These are phyloP conservation scores for Vannuccia rotundouncinata DNA, from an alignment of 2,888 invertebrate genomes.

Conservation along the genomic window DNA sequence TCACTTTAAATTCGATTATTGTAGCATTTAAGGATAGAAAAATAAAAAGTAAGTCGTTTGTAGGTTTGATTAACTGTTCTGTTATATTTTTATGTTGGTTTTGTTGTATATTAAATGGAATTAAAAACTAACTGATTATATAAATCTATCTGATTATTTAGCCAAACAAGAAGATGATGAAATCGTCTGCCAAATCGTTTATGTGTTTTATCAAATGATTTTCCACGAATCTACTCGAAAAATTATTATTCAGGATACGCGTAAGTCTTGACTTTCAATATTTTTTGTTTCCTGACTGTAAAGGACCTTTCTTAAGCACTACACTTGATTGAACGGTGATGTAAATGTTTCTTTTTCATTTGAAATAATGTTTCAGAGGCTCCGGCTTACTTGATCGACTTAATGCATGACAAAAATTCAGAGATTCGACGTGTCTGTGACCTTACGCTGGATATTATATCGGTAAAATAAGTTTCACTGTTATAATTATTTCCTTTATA, in stretches of 20 bases:
- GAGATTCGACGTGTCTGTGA: slow-evolving; percentile 89
- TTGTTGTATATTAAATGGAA: no score
- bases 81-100: no score
- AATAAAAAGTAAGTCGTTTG: background rate
- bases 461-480: slow-evolving; percentile 62
- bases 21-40: background rate
- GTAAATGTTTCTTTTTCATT: background rate
- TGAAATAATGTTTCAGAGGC: background rate
- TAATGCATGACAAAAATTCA: slow-evolving; percentile 93
- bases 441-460: slow-evolving; percentile 85
- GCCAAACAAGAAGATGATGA: slow-evolving; percentile 95
- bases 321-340: background rate
- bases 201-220: slow-evolving; percentile 72
- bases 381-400: slow-evolving; percentile 79
- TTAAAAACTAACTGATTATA: no score
- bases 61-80: background rate
- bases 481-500: background rate
- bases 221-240: slow-evolving; percentile 59
- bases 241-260: slow-evolving; percentile 76
- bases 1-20: no score
- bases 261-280: slow-evolving; percentile 54
- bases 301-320: background rate
- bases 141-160: slow-evolving; percentile 47
- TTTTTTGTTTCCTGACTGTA: background rate
- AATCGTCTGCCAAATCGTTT: slow-evolving; percentile 90